Conservation (phyloP, 1,140 invertebrate species). For the Macrosteles quadrilineatus region DNA sequence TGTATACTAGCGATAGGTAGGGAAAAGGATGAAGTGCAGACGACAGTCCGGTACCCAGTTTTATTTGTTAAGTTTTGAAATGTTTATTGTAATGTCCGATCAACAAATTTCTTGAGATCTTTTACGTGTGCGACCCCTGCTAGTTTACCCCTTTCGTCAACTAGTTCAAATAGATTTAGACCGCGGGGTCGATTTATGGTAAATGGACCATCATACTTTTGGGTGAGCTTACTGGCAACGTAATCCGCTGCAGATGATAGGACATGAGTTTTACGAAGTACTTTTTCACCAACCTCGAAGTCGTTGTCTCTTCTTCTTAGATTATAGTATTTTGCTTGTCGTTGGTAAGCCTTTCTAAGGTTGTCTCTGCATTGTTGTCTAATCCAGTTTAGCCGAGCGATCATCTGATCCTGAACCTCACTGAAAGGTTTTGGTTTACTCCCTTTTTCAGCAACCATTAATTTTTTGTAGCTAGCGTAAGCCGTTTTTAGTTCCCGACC, state of each 20-base stretch:
- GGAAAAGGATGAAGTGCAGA: background rate
- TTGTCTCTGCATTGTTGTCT: background rate
- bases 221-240: background rate
- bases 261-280: background rate
- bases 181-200: background rate
- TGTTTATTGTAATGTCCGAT: too few species aligned
- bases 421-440: background rate
- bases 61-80: too few species aligned
- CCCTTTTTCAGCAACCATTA: background rate
- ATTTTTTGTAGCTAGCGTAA: background rate
- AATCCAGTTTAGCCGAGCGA: background rate
- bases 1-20: background rate
- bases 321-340: conserved; percentile 12
- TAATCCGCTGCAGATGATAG: conserved; percentile 7
- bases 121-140: background rate
- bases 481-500: conserved; percentile 46
- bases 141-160: background rate
- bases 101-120: background rate
- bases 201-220: conserved; percentile 10
- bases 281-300: background rate
- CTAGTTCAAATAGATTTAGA: background rate
- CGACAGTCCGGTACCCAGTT: background rate
- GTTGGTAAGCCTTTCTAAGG: background rate
- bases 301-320: background rate
- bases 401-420: background rate